Evolutionary conservation across 1,140 invertebrate genomes (phyloP).

Genomic region (Amphibalanus amphitrite): DNA sequence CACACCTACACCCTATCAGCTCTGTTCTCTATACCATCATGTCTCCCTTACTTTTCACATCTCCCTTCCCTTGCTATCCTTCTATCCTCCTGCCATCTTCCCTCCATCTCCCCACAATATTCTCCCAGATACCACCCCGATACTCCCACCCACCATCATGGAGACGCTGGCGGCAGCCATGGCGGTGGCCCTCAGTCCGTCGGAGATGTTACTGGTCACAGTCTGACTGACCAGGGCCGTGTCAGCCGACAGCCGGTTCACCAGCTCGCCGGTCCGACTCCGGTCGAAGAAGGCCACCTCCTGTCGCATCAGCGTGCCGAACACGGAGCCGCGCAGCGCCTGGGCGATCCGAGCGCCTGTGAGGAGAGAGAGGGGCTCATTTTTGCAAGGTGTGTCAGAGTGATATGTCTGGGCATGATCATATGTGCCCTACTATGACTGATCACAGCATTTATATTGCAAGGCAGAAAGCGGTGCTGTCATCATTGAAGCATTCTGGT

Average conservation of each 20-base stretch:
- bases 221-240: slow-evolving; percentile 78
- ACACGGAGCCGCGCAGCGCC: slow-evolving; percentile 68
- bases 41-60: no score
- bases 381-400: no score
- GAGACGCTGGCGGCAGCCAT: slow-evolving; percentile 67
- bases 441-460: no score
- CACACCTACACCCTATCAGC: not conserved
- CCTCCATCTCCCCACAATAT: no score
- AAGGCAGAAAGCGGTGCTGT: no score
- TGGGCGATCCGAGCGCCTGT: no score
- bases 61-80: no score
- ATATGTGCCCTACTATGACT: no score
- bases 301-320: slow-evolving; percentile 66
- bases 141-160: slow-evolving; percentile 63
- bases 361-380: no score
- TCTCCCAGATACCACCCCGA: not conserved
- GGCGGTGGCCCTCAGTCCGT: slow-evolving; percentile 68
- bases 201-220: slow-evolving; percentile 82
- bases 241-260: slow-evolving; percentile 79
- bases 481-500: no score
- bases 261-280: slow-evolving; percentile 83
- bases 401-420: no score
- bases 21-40: not conserved
- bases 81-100: no score
- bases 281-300: slow-evolving; percentile 88